Conservation (phyloP, 1,140 invertebrate species). For the Drosophila elegans region DNA sequence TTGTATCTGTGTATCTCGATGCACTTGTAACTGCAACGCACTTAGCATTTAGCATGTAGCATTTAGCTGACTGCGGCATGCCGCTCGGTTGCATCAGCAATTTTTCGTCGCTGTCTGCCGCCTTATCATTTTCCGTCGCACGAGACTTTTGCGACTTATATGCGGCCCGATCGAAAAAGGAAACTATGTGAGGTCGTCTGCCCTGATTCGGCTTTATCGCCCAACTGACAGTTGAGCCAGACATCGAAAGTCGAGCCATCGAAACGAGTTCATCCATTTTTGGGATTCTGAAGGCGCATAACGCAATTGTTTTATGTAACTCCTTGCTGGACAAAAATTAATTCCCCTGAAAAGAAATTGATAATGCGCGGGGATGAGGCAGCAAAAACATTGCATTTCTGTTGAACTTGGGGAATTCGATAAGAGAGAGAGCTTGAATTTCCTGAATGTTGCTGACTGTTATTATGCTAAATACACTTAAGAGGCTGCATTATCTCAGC, state of each 20-base stretch:
- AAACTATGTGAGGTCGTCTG: constrained; percentile 78
- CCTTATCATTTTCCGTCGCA: constrained; percentile 68
- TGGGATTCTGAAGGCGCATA: constrained; percentile 35
- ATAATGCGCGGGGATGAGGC: constrained; percentile 51
- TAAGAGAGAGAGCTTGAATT: constrained; percentile 4
- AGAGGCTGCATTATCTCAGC: not conserved
- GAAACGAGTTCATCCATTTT: constrained; percentile 33
- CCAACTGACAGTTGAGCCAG: constrained; percentile 55
- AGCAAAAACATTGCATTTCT: not conserved
- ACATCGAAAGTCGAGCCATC: constrained; percentile 42
- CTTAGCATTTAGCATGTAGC: constrained; percentile 73
- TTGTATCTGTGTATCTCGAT: constrained; percentile 1
- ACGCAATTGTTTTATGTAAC: constrained; percentile 66
- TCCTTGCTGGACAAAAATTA: constrained; percentile 37
- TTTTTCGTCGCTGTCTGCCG: constrained; percentile 40
- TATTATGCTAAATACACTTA: constrained; percentile 3
- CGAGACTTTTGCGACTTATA: constrained; percentile 75
- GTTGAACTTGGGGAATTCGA: constrained; percentile 31
- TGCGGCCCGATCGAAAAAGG: constrained; percentile 62
- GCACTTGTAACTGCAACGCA: constrained; percentile 65
- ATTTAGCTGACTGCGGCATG: constrained; percentile 74
- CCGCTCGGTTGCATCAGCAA: constrained; percentile 78
- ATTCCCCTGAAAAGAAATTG: constrained; percentile 57
- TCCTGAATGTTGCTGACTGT: not conserved
- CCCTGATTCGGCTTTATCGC: constrained; percentile 37